Evolutionary conservation across 2,113 vertebrate genomes (phyloP), one percentile per base, ranked within the genome.

Genomic region (Nicator chloris): DNA sequence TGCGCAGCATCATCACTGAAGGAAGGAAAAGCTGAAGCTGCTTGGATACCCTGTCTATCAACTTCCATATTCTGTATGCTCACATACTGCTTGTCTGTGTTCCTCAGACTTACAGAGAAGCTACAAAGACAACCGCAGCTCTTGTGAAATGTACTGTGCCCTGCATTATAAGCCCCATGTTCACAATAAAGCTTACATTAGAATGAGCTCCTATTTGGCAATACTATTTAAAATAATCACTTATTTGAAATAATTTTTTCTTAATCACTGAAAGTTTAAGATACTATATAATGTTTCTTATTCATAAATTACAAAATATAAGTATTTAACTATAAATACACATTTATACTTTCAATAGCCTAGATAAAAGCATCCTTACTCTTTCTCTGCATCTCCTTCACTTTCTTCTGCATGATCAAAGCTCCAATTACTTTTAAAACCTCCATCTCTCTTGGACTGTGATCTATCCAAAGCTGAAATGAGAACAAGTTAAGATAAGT

Each of bases 381-480:
- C 98, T 97, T 98, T 99, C 94, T 98, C 98, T 97, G 97, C 95
- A 97, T 99, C 98, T 98, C 98, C 98, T 97, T 99, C 98, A 97
- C 97, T 98, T 98, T 98, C 99, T 97, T 98, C 98, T 95, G 97
- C 96, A 94, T 98, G 98, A 97, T 98, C 98, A 98, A 98, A 99
- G 98, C 98, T 99, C 99, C 99, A 99, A 97, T 98, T 99, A 98
- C 97, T 98, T 98, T 98, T 99, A 99, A 98, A 99, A 91, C 99
- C 99, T 98, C 99, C 98, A 98, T 99, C 99, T 97, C 97, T 98
- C 97, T 98, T 98, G 98, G 98, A 97, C 81, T 99, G 98, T 95
- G 99, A 98, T 98, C 98, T 98, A 96, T 98, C 98, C 98, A 99
- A 98, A 97, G 99, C 99, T 99, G 98, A 96, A 98, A 98, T 95